Percentiles rank a stretch among this genome's conserved stretches.
These are phyloP conservation scores for Hemicrepidius hirtus DNA, from an alignment of 2,888 invertebrate genomes.

Conservation along the genomic window DNA sequence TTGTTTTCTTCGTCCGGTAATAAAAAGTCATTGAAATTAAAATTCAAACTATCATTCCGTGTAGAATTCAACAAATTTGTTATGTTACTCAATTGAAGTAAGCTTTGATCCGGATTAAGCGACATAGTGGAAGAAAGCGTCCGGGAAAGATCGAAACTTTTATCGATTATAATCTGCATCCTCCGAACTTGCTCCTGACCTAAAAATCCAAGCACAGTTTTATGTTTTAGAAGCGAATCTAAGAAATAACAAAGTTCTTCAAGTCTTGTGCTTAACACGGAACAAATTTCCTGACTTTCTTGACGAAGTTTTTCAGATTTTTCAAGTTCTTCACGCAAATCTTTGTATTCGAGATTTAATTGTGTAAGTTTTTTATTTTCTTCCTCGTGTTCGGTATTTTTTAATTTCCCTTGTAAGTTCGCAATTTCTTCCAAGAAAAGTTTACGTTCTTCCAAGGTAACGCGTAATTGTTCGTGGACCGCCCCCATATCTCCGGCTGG, in stretches of 20 bases:
- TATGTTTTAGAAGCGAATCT: slow-evolving; percentile 78
- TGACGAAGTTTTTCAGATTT: slow-evolving; percentile 68
- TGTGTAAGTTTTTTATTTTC: slow-evolving; percentile 57
- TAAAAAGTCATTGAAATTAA: slow-evolving; percentile 53
- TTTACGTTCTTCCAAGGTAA: slow-evolving; percentile 63
- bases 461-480: slow-evolving; percentile 63
- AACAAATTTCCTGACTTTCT: slow-evolving; percentile 71
- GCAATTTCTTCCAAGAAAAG: slow-evolving; percentile 62
- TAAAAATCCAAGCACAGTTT: slow-evolving; percentile 75
- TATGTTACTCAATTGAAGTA: slow-evolving; percentile 73
- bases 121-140: slow-evolving; percentile 71
- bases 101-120: slow-evolving; percentile 72
- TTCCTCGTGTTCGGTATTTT: slow-evolving; percentile 59
- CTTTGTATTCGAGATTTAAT: slow-evolving; percentile 60
- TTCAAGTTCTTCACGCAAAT: slow-evolving; percentile 65
- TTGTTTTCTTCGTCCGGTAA: slow-evolving; percentile 56
- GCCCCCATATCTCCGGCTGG: slow-evolving; percentile 55
- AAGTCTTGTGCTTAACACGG: slow-evolving; percentile 76
- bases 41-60: slow-evolving; percentile 59
- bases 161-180: slow-evolving; percentile 75
- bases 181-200: slow-evolving; percentile 73
- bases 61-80: slow-evolving; percentile 70
- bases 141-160: slow-evolving; percentile 74
- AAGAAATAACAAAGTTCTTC: slow-evolving; percentile 81
- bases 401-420: slow-evolving; percentile 56